Evolutionary conservation across 2,113 vertebrate genomes (phyloP), one percentile per base, ranked within the genome.

Genomic region (Ictalurus furcatus): DNA sequence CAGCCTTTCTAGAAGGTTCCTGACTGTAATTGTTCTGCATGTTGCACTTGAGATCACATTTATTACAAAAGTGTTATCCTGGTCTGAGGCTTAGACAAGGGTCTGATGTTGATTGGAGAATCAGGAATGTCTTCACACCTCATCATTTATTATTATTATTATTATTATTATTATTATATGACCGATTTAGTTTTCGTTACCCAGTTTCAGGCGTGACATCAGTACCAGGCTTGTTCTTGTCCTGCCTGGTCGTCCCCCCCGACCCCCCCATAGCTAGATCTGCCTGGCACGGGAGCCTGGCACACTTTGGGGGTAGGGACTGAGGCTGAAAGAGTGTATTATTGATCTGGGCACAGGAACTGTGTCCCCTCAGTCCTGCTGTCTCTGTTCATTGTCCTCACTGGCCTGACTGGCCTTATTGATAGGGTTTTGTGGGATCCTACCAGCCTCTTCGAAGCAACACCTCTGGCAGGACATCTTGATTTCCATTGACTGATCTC

Each of bases 301-400:
- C 94, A 92, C 91, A 93, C 93, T 92, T 92, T 92, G 91, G 88
- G 82, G 73, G 78, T 90, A 87, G 82, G 69, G 87, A 86, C 76
- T 2, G 83, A 82, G 79, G 88, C 92, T 65, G 92, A 93, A 92
- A 79, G 89, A 81, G 90, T 91, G 95, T 91, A 94, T 93, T 95
- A 95, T 96, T 96, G 95, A 96, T 96, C 92, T 86, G 91, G 90
- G 88, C 89, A 88, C 92, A 87, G 93, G 85, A 92, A 92, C 93
- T 94, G 93, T 92, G 90, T 94, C 92, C 93, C 90, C 91, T 93
- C 90, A 76, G 93, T 93, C 92, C 93, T 94, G 95, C 94, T 95
- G 94, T 94, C 94, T 96, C 94, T 96, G 94, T 96, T 92, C 92
- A 94, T 96, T 95, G 94, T 96, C 90, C 89, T 88, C 59, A 63